Evolutionary conservation across 1,140 invertebrate species (phyloP), one percentile per base, ranked within the genome.

Genomic region (Anastatus disparis): DNA sequence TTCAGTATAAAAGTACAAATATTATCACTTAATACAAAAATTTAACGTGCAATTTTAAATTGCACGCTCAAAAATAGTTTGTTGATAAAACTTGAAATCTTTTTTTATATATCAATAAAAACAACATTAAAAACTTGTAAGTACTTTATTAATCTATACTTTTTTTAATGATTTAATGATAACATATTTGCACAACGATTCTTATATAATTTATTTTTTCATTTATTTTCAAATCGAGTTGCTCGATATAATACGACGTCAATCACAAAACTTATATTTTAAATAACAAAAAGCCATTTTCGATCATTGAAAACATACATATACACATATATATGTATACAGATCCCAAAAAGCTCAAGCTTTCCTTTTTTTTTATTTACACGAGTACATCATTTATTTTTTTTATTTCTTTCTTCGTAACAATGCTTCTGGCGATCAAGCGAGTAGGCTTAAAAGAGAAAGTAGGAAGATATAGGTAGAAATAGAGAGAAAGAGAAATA

Each of bases 1-100:
- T 69, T 42, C 61, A 61, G 68, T 70, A 70, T 70, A 70, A 70
- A 70, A 70, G 68, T 70, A 70, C 61, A 70, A 70, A 70, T 64
- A 24, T 27, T 26, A 29, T 55, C 29, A 70, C 58, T 55, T 17
- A 70, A 70, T 70, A 62, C 40, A 63, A 70, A 63, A 70, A 42
- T 61, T 53, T 62, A 53, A 42, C 13, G 55, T 38, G 22, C 53
- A 46, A 55, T 52, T n/a, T n/a, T 42, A 44, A n/a, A 44, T n/a
- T 44, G 52, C 38, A 56, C 50, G 12, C 7, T 58, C n/a, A 31
- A 52, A 67, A 29, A n/a, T n/a, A n/a, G n/a, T n/a, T 20, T 29
- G 12, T 44, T 46, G 15, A 15, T 24, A 42, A 26, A 59, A 59
- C 6, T 42, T n/a, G 22, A 42, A 35, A 26, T 44, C 12, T 40